A percentile compares a stretch with the other conserved stretches of the same genome.
These are phyloP conservation scores for Oncorhynchus mykiss DNA, from an alignment of 2,113 vertebrate genomes.

Conservation along the genomic window DNA sequence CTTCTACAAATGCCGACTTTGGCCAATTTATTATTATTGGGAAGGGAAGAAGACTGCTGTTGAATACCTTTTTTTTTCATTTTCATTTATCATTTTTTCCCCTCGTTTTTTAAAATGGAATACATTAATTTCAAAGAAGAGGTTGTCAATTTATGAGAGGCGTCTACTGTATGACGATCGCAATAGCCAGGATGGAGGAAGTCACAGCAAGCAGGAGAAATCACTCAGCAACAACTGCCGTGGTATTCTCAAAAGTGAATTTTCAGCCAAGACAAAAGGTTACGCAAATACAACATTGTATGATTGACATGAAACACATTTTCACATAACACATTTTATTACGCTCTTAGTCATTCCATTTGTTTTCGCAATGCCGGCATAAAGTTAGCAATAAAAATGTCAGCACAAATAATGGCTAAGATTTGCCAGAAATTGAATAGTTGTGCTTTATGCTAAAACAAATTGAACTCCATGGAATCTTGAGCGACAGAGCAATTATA, in stretches of 20 bases:
- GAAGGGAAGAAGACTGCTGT: no score
- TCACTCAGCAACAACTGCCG: background rate
- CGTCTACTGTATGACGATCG: background rate
- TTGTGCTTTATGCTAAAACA: slow-evolving; percentile 15
- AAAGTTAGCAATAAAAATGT: slow-evolving; percentile 28
- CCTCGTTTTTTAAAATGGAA: no score
- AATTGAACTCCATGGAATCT: slow-evolving; percentile 19
- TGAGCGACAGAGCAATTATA: slow-evolving; percentile 26
- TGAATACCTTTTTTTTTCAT: no score
- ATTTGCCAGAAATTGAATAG: slow-evolving; percentile 8
- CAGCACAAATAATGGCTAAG: slow-evolving; percentile 15
- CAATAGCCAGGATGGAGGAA: background rate
- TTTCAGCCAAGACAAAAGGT: slow-evolving; percentile 15
- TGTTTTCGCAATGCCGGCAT: slow-evolving; percentile 5
- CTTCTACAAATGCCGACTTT: no score
- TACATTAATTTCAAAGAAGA: no score
- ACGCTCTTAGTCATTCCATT: slow-evolving; percentile 13
- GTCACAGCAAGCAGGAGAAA: background rate
- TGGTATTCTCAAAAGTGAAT: background rate
- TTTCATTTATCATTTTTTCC: no score
- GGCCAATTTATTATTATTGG: no score
- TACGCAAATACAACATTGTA: slow-evolving; percentile 19
- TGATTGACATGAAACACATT: slow-evolving; percentile 15
- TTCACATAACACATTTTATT: slow-evolving; percentile 23
- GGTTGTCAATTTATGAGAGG: no score